These are phyloP conservation scores for roundworm (Caenorhabditis elegans) DNA, from an alignment of 1,140 invertebrate species.

Conservation along the genomic window WBcel235 BX284606.5:13205501-13206000, in stretches of 20 bases:
- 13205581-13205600: too few relatives aligned
- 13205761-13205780: conserved; percentile 23
- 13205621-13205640: too few relatives aligned
- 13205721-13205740: conserved; percentile 23
- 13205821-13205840: conserved; percentile 16
- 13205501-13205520: too few relatives aligned
- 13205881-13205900: background rate
- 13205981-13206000: background rate
- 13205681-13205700: too few relatives aligned
- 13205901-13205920: background rate
- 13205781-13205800: conserved; percentile 3
- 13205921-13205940: background rate
- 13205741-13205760: conserved; percentile 27
- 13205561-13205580: too few relatives aligned
- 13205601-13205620: too few relatives aligned
- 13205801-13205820: background rate
- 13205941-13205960: too few relatives aligned
- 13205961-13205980: background rate
- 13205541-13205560: too few relatives aligned
- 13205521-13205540: too few relatives aligned
- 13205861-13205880: background rate
- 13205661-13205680: too few relatives aligned
- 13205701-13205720: background rate
- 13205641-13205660: too few relatives aligned
- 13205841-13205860: background rate